Evolutionary conservation across 2,113 vertebrate species (phyloP).

Genomic region (Paraplagusia blochii): DNA sequence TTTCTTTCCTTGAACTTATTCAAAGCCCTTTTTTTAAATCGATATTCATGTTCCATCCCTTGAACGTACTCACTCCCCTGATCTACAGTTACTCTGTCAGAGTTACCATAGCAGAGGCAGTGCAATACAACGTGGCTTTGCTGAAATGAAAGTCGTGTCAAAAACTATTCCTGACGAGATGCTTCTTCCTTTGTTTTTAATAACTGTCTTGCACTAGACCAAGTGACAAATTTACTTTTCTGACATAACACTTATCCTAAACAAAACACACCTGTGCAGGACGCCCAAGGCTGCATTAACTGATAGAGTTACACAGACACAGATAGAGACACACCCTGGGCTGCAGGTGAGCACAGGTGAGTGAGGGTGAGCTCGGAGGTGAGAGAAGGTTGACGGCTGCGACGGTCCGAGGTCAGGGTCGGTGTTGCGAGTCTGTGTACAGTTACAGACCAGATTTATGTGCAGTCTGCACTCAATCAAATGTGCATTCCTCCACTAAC

Average conservation of each 20-base stretch:
- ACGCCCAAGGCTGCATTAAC: neutral
- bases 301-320: neutral
- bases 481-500: conserved; percentile 79
- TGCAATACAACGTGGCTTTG: conserved; percentile 24
- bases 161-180: conserved; percentile 27
- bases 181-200: neutral
- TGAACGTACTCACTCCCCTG: conserved; percentile 3
- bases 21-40: too few relatives aligned
- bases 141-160: conserved; percentile 22
- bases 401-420: conserved; percentile 64
- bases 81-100: conserved; percentile 30
- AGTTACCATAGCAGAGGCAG: conserved; percentile 22
- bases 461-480: conserved; percentile 81
- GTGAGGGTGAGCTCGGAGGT: neutral
- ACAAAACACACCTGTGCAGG: conserved; percentile 37
- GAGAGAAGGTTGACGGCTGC: conserved; percentile 9
- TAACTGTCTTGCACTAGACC: neutral
- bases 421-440: conserved; percentile 76
- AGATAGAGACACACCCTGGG: conserved; percentile 13
- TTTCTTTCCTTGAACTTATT: too few relatives aligned
- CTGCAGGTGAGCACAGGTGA: conserved; percentile 4
- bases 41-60: neutral
- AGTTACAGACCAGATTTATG: conserved; percentile 79
- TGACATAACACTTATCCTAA: conserved; percentile 13
- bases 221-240: conserved; percentile 12